Evolutionary conservation across 2,113 vertebrate genomes (phyloP).

Genomic region (Pholis gunnellus): DNA sequence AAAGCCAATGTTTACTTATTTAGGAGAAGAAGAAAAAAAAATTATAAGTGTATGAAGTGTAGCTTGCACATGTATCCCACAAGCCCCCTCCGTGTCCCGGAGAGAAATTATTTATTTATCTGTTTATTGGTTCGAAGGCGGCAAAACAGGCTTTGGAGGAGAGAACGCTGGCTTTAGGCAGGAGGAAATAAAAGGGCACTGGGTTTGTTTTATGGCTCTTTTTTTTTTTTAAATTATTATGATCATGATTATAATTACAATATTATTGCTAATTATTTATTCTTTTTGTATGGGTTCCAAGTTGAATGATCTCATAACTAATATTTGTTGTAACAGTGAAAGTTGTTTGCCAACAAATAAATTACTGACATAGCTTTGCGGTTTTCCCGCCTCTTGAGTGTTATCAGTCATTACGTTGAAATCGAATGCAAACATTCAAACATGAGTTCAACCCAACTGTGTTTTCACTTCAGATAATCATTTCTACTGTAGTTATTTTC

Average conservation of each 20-base stretch:
- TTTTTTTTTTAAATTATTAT: constrained; percentile 80
- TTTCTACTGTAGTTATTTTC: constrained; percentile 22
- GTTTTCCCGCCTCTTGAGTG: constrained; percentile 64
- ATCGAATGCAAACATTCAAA: constrained; percentile 46
- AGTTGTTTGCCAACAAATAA: constrained; percentile 99
- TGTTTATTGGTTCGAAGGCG: constrained; percentile 77
- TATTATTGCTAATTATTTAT: constrained; percentile 95
- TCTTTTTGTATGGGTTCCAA: constrained; percentile 98
- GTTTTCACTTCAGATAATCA: constrained; percentile 38
- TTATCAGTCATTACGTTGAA: constrained; percentile 30
- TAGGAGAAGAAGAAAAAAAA: constrained; percentile 53
- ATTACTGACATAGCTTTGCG: constrained; percentile 90
- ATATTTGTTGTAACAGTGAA: constrained; percentile 99
- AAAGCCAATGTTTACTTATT: constrained; percentile 79
- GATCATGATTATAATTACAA: constrained; percentile 83
- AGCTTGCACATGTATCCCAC: constrained; percentile 78
- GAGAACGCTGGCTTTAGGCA: constrained; percentile 64
- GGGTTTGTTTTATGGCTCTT: constrained; percentile 78
- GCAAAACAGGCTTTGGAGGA: constrained; percentile 85
- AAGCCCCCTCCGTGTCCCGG: constrained; percentile 65
- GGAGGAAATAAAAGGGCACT: constrained; percentile 87
- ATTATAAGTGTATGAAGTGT: constrained; percentile 77
- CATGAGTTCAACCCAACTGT: constrained; percentile 5
- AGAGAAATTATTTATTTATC: constrained; percentile 92
- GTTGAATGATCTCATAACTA: constrained; percentile 99